Conservation (phyloP, 2,888 invertebrate species). For the Oligia fasciuncula region DNA sequence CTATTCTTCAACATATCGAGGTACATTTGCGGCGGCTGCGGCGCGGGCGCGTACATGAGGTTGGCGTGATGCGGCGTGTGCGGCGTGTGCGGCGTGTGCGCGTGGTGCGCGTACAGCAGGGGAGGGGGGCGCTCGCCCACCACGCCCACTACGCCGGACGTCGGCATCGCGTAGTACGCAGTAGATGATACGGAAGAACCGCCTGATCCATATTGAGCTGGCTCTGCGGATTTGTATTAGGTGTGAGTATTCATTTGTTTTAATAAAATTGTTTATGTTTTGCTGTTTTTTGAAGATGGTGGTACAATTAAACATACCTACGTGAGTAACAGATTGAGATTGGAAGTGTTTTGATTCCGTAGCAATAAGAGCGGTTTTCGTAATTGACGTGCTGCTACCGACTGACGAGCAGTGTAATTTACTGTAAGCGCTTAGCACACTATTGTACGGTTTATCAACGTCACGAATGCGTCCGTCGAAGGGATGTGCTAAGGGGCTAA, state of each 20-base stretch:
- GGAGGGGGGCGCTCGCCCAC: constrained; percentile 85
- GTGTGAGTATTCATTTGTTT: background rate
- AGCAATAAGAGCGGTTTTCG: background rate
- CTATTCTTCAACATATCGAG: constrained; percentile 86
- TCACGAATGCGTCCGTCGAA: background rate
- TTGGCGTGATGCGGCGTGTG: constrained; percentile 81
- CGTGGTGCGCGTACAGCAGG: constrained; percentile 84
- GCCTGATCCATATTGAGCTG: constrained; percentile 83
- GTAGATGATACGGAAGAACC: constrained; percentile 77
- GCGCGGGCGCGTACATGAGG: constrained; percentile 83
- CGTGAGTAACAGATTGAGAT: background rate
- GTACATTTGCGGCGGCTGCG: constrained; percentile 83
- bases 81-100: constrained; percentile 84
- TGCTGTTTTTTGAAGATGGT: background rate
- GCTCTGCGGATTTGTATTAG: constrained; percentile 68
- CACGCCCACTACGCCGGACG: constrained; percentile 83
- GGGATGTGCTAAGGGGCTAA: too few relatives aligned
- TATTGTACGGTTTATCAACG: background rate
- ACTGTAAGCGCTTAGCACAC: background rate
- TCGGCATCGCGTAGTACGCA: constrained; percentile 85
- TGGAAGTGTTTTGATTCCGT: background rate
- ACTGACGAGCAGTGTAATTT: too few relatives aligned
- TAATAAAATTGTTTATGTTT: background rate
- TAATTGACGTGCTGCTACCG: background rate
- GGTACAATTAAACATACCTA: background rate